Percentiles rank a stretch among this genome's conserved stretches.
These are phyloP conservation scores for Dusona sp. DNA, from an alignment of 2,888 invertebrate species.

Conservation along the genomic window DNA sequence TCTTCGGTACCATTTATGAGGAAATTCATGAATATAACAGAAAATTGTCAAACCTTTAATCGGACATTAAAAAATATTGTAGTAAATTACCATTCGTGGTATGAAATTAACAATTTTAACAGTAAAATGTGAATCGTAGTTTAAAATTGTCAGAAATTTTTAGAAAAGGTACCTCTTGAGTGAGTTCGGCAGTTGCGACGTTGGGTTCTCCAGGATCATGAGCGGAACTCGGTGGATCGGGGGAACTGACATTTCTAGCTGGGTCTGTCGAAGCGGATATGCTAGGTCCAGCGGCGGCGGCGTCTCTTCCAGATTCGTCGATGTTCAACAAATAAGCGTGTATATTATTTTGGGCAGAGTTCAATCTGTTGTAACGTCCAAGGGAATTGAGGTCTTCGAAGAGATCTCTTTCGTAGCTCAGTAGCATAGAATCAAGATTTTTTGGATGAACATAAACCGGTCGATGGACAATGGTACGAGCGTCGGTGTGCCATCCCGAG, in stretches of 20 bases:
- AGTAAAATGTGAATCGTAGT: background rate
- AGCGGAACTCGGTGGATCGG: conserved; percentile 75
- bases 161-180: conserved; percentile 84
- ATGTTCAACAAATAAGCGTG: conserved; percentile 89
- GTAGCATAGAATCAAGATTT: conserved; percentile 89
- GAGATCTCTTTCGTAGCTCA: conserved; percentile 90
- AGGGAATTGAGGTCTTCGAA: conserved; percentile 91
- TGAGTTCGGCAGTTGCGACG: conserved; percentile 81
- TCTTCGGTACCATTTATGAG: background rate
- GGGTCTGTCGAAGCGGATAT: conserved; percentile 73
- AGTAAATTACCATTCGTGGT: background rate
- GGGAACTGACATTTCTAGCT: conserved; percentile 74
- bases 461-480: conserved; percentile 86
- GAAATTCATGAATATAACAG: background rate
- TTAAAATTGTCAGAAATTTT: background rate
- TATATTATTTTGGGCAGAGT: conserved; percentile 85
- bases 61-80: background rate
- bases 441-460: conserved; percentile 90
- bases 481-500: conserved; percentile 89
- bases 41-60: background rate
- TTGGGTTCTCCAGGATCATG: conserved; percentile 74
- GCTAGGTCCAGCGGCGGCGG: conserved; percentile 76
- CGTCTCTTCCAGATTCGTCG: conserved; percentile 81
- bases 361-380: conserved; percentile 87
- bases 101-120: background rate